Evolutionary conservation across 2,797 vertebrate genomes (phyloP), one percentile per base, ranked within the genome.

Genomic region (Synaphobranchus kaupii): DNA sequence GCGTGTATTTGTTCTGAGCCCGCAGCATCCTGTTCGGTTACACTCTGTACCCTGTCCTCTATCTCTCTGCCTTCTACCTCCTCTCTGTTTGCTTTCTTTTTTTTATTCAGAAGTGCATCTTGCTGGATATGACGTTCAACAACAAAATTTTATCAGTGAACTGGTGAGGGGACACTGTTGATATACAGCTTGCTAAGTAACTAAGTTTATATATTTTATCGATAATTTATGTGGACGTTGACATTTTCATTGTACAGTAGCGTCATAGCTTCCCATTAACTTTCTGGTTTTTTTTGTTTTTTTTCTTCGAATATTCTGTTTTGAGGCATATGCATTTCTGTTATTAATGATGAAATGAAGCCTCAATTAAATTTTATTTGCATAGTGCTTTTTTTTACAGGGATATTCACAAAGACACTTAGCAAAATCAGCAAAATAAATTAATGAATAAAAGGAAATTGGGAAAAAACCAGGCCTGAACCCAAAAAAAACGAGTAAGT

Each of bases 1-100:
- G 44, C n/a, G 44, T 47, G 71, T 80, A 15, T 81, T 81, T 81
- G 78, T n/a, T 81, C 78, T 25, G 20, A 50, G 78, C 44, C 78
- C 50, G 78, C n/a, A 81, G 78, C 78, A 50, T 50, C 78, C 47
- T 81, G 78, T 81, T 81, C 44, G 13, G 8, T 50, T 6, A 50
- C 78, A 81, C 44, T 25, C 20, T 81, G 78, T 81, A 50, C 47
- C 47, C 44, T n/a, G 22, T 34, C 47, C 47, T n/a, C 78, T 50
- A 20, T 81, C 78, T 80, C 17, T 80, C 20, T 80, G 47, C 17
- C 76, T 25, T 80, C 39, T 39, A 22, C 1, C 78, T 50, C 78
- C 1, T 50, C 44, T 81, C 78, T 50, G 25, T n/a, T 47, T 81
- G 78, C 50, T 81, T 50, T 22, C 8, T 25, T n/a, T 48, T 48